Base-by-base conservation (phyloP, 2,888 invertebrate genomes). In the Exocentrus adspersus region DNA sequence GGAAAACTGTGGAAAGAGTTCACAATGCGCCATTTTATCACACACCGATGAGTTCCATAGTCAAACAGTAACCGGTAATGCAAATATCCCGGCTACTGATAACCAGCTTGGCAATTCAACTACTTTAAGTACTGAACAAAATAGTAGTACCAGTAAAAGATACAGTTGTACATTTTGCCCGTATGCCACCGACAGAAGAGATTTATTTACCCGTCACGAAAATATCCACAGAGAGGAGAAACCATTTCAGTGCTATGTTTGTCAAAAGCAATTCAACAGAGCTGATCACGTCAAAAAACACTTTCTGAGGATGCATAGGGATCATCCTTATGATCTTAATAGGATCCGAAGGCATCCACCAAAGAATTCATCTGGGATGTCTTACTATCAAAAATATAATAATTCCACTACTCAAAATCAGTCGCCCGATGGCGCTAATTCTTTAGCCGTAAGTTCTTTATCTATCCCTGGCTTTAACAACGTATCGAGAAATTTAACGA, bases 241-340 rank as follows among this genome's bases (percentile, higher is more conserved):
- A 80, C 95, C 95, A 4, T 96, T 95, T 81, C 94, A 95, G 80
- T 96, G 95, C 82, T 95, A 95, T 81, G 90, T 95, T 28, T 95
- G 95, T 80, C 90, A 92, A 80, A 95, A 95, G 82, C 94, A 95
- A 81, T 96, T 96, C 84, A 96, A 95, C 82, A 87, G 95, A 54
- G 95, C 95, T 37, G 95, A 96, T 82, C 95, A 96, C 80, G 95
- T 96, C 46, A 96, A 96, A 83, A 96, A 96, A 78, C 95, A 96
- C 82, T 95, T 95, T 78, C 85, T 94, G 71, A 87, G 95, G 71
- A 95, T 96, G 93, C 95, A 96, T 79, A 88, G 95, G 43, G 95
- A 95, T 75, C 90, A 94, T 79, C 90, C 90, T 1, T 96, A 95
- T 80, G 95, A 95, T 78, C 85, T 94, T 62, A 91, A 93, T 75